Evolutionary conservation across 2,113 vertebrate genomes (phyloP).

Genomic region (Eulacestoma nigropectus): DNA sequence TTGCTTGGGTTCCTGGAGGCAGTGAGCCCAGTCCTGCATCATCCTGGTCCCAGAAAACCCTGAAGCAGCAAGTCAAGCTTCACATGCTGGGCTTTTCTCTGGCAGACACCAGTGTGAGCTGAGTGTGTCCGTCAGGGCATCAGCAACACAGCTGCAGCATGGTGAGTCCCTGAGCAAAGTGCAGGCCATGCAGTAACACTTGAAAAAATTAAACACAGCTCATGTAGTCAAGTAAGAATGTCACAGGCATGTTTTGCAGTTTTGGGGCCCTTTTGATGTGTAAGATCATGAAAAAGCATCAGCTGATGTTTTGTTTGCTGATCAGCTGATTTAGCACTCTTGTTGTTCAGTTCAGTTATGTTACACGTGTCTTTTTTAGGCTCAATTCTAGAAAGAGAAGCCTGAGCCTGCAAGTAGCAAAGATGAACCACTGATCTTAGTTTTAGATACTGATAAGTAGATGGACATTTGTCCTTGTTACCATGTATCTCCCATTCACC

Average conservation of each 20-base stretch:
- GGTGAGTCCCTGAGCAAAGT: neutral
- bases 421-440: neutral
- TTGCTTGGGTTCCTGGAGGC: neutral
- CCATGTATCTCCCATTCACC: neutral
- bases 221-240: neutral
- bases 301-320: neutral
- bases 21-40: neutral
- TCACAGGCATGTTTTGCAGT: neutral
- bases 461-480: neutral
- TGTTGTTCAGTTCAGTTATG: neutral
- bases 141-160: neutral
- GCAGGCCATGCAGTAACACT: fast-evolving
- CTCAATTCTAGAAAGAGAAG: neutral
- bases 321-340: neutral
- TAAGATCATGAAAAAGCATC: neutral
- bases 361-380: fast-evolving
- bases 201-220: neutral
- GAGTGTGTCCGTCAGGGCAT: neutral
- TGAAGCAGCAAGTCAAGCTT: neutral
- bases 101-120: fast-evolving
- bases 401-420: neutral
- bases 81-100: neutral
- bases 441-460: neutral
- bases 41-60: neutral
- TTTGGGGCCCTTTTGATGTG: neutral